Conservation (phyloP, 2,888 invertebrate genomes). For the Drosophila koepferae region DNA sequence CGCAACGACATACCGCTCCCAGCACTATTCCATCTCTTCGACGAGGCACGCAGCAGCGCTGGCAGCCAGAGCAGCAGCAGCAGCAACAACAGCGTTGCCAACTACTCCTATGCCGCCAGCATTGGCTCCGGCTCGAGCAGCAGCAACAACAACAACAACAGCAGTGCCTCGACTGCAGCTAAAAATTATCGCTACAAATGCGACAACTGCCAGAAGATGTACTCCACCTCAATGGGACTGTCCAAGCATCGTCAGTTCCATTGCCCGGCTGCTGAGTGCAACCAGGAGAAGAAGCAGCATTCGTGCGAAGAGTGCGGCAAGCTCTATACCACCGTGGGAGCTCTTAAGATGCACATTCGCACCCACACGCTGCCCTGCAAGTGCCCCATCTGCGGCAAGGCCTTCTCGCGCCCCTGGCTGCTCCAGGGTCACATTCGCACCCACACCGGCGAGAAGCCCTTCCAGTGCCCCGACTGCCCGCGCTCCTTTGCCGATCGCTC, state of each 20-base stretch:
- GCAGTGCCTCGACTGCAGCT: constrained; percentile 20
- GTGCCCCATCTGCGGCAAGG: constrained; percentile 84
- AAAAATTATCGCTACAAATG: constrained; percentile 91
- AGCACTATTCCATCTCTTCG: constrained; percentile 80
- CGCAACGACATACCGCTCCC: constrained; percentile 83
- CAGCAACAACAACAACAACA: constrained; percentile 4
- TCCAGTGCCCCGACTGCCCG: constrained; percentile 83
- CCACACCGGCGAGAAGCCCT: constrained; percentile 85
- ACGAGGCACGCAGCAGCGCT: constrained; percentile 67
- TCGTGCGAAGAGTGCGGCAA: constrained; percentile 84
- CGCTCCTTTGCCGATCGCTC: constrained; percentile 85
- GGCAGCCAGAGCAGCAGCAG: constrained; percentile 30
- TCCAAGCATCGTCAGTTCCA: constrained; percentile 98
- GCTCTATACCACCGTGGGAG: constrained; percentile 83
- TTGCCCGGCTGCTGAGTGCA: constrained; percentile 93
- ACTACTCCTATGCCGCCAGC: constrained; percentile 41
- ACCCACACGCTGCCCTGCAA: constrained; percentile 85
- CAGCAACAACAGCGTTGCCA: constrained; percentile 20
- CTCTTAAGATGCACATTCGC: constrained; percentile 85
- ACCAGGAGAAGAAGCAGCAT: constrained; percentile 92
- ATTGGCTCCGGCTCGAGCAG: constrained; percentile 16
- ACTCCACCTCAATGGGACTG: constrained; percentile 97
- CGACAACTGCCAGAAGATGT: constrained; percentile 96
- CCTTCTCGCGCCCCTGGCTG: constrained; percentile 84
- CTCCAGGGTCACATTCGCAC: constrained; percentile 85